Evolutionary conservation across 2,888 invertebrate genomes (phyloP).

Genomic region (Eurois occulta): DNA sequence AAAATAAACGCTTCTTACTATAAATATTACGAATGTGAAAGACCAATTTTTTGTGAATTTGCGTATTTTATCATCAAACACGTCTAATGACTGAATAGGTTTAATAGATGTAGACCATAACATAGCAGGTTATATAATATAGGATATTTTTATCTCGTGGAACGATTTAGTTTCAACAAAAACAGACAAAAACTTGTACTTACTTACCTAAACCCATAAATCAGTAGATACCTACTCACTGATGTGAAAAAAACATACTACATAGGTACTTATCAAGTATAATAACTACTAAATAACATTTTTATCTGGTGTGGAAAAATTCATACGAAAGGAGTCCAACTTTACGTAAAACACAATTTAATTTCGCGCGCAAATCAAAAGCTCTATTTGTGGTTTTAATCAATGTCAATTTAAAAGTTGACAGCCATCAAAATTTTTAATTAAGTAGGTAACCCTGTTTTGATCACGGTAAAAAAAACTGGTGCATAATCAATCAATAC

Average conservation of each 20-base stretch:
- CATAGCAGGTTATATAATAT: too few relatives aligned
- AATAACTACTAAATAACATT: background rate
- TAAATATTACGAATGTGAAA: background rate
- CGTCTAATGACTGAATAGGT: too few relatives aligned
- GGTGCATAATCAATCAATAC: background rate
- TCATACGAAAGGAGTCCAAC: background rate
- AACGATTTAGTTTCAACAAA: background rate
- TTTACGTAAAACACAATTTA: background rate
- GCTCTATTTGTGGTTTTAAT: background rate
- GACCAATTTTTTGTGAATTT: background rate
- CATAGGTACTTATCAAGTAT: background rate
- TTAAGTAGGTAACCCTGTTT: background rate
- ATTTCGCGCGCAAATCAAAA: background rate
- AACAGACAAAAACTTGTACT: background rate
- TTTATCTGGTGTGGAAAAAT: background rate
- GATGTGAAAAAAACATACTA: background rate
- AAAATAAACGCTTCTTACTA: background rate
- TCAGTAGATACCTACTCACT: background rate
- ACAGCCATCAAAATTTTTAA: slow-evolving; percentile 14
- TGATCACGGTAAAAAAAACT: background rate
- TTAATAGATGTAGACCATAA: too few relatives aligned
- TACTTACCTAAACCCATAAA: background rate
- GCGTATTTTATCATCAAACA: background rate
- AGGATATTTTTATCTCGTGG: background rate
- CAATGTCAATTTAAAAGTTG: slow-evolving; percentile 4